These are phyloP conservation scores for Tolypeutes matacus DNA, from an alignment of 2,797 vertebrate genomes.

Conservation along the genomic window DNA sequence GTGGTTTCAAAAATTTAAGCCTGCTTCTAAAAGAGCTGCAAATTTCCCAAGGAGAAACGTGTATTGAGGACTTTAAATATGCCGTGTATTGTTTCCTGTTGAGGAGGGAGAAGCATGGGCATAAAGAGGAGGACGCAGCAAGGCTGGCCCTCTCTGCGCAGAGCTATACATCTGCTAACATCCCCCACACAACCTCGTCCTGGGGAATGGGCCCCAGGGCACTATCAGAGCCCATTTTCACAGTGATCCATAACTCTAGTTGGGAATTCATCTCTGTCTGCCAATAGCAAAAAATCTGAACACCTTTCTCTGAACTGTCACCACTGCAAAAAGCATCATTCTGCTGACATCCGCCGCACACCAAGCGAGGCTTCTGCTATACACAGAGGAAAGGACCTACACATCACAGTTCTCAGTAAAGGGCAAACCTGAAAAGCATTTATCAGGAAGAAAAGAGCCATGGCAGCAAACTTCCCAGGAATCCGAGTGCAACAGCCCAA, in stretches of 20 bases:
- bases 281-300: slow-evolving; percentile 69
- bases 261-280: slow-evolving; percentile 69
- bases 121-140: neutral
- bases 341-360: slow-evolving; percentile 17
- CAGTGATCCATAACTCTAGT: slow-evolving; percentile 57
- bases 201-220: neutral
- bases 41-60: slow-evolving; percentile 2
- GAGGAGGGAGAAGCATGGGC: neutral
- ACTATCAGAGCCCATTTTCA: slow-evolving; percentile 45
- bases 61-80: neutral
- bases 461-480: slow-evolving; percentile 63
- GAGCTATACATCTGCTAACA: neutral
- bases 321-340: slow-evolving; percentile 56
- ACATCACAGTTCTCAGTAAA: slow-evolving; percentile 64
- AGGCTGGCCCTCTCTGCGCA: neutral
- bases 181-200: neutral
- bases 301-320: slow-evolving; percentile 74
- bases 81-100: neutral
- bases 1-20: slow-evolving; percentile 36
- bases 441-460: slow-evolving; percentile 51
- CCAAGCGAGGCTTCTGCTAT: neutral
- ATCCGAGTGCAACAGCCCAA: slow-evolving; percentile 12
- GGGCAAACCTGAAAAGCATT: slow-evolving; percentile 56
- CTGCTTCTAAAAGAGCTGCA: slow-evolving; percentile 1
- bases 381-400: slow-evolving; percentile 62